phyloP scores from a whole-genome alignment of 2,113 vertebrate species.

The Nannospalax galili region DNA sequence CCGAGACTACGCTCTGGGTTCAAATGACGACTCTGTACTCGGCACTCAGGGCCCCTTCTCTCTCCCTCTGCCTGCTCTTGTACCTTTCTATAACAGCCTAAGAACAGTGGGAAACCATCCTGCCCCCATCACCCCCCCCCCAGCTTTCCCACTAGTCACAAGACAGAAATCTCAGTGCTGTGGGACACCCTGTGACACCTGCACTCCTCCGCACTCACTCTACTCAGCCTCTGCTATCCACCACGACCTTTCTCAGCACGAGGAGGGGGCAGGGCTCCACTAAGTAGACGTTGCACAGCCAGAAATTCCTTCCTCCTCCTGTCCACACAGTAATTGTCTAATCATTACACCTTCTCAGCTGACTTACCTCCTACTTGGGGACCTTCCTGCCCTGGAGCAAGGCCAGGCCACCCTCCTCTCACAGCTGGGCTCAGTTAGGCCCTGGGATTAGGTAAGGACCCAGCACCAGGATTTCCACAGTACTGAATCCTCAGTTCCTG shows the following conservation, averaged over 20 bases:
- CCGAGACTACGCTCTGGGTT: accelerated
- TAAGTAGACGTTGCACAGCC: background rate
- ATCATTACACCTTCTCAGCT: background rate
- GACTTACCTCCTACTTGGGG: background rate
- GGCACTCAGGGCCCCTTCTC: background rate
- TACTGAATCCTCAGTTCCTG: background rate
- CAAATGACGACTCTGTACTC: background rate
- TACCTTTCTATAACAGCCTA: background rate
- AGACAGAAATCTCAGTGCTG: too few species aligned
- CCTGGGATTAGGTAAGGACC: background rate
- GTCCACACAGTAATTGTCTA: background rate
- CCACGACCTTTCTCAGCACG: background rate
- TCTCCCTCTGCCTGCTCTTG: background rate
- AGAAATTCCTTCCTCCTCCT: too few species aligned
- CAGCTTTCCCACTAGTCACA: background rate
- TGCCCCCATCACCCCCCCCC: too few species aligned
- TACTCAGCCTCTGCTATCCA: too few species aligned
- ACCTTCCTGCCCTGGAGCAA: background rate
- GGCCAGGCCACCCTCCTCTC: background rate
- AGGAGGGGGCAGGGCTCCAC: background rate
- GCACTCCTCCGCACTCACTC: background rate
- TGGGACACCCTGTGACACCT: background rate
- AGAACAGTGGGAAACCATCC: background rate
- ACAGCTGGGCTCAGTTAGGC: background rate
- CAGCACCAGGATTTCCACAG: background rate